Percentiles rank a stretch among this genome's conserved stretches.
phyloP scores from a whole-genome alignment of 2,797 vertebrate species.

The Allobates femoralis region DNA sequence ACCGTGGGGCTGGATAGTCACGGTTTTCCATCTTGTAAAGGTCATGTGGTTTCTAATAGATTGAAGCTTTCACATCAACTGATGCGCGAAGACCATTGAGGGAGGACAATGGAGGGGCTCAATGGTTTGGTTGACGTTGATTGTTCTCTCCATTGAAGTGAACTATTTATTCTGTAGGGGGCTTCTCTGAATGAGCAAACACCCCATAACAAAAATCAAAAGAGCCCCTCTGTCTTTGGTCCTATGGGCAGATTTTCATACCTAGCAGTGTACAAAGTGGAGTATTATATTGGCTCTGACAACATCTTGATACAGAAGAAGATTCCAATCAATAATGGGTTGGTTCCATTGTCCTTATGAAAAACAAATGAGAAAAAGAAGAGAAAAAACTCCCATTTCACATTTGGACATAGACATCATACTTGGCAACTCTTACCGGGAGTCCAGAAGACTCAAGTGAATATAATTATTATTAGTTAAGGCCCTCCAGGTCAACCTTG shows the following conservation, averaged over 20 bases:
- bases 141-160: background rate
- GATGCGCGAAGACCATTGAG: background rate
- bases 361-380: too few relatives aligned
- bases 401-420: too few relatives aligned
- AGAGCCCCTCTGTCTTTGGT: background rate
- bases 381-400: too few relatives aligned
- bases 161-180: background rate
- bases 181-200: background rate
- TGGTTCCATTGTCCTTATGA: too few relatives aligned
- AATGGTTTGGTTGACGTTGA: background rate
- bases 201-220: background rate
- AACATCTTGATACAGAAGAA: too few relatives aligned
- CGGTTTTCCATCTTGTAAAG: slow-evolving; percentile 22
- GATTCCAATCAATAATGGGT: too few relatives aligned
- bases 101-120: background rate
- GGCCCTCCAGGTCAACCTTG: too few relatives aligned
- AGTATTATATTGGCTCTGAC: too few relatives aligned
- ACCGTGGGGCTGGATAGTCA: slow-evolving; percentile 28
- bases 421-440: too few relatives aligned
- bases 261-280: too few relatives aligned
- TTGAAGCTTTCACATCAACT: background rate
- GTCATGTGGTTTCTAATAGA: background rate
- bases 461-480: too few relatives aligned
- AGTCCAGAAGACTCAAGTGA: too few relatives aligned
- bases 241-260: background rate